phyloP scores from a whole-genome alignment of 2,113 vertebrate species.

The Cyprinodon variegatus region DNA sequence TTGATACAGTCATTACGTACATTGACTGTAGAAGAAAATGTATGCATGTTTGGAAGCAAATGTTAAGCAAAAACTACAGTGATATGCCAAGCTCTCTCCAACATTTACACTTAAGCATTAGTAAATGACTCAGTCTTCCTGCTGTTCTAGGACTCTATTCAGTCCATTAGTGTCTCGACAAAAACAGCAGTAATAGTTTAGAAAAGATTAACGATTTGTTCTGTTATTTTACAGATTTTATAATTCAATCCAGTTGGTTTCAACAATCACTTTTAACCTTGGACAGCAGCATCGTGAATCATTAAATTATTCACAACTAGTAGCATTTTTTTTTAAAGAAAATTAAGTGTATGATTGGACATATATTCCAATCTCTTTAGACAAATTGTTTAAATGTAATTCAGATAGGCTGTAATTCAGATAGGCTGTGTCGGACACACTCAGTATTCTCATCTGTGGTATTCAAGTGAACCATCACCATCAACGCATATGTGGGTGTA shows the following conservation, averaged over 20 bases:
- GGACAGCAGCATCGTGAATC: background rate
- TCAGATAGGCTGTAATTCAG: slow-evolving; percentile 6
- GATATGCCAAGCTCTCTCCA: background rate
- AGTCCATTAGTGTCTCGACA: too few species aligned
- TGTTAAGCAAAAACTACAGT: background rate
- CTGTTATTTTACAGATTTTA: background rate
- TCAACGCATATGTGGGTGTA: slow-evolving; percentile 35
- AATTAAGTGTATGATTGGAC: background rate
- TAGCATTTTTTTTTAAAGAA: background rate
- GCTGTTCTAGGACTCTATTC: background rate
- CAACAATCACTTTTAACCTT: background rate
- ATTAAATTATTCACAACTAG: background rate
- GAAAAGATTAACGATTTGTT: too few species aligned
- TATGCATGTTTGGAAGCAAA: background rate
- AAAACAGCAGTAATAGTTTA: too few species aligned
- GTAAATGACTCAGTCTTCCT: background rate
- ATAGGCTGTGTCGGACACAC: slow-evolving; percentile 14
- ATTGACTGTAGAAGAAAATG: background rate
- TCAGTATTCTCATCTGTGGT: slow-evolving; percentile 20
- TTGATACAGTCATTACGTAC: too few species aligned
- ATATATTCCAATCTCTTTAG: slow-evolving; percentile 14
- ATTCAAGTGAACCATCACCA: slow-evolving; percentile 46
- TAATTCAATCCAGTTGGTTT: background rate
- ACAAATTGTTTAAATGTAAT: slow-evolving; percentile 16
- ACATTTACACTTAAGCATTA: background rate